These are phyloP conservation scores for Ammodytes dubius DNA, from an alignment of 2,113 vertebrate genomes.

Conservation along the genomic window DNA sequence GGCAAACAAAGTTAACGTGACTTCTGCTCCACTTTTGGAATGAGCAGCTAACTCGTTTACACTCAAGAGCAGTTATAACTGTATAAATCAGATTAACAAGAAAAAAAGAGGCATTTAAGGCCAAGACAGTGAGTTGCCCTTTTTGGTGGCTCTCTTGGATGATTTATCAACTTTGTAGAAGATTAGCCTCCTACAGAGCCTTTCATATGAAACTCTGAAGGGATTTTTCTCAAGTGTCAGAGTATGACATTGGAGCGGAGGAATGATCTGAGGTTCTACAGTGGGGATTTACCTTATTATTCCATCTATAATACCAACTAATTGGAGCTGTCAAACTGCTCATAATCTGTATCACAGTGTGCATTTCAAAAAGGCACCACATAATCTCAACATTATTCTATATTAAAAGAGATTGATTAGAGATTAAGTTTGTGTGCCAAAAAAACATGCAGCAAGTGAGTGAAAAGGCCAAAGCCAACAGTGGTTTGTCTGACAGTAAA, in stretches of 20 bases:
- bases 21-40: conserved; percentile 57
- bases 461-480: conserved; percentile 35
- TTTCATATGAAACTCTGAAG: conserved; percentile 16
- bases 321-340: conserved; percentile 64
- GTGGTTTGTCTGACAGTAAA: conserved; percentile 49
- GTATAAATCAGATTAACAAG: conserved; percentile 19
- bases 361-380: conserved; percentile 26
- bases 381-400: conserved; percentile 40
- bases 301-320: conserved; percentile 55
- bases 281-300: conserved; percentile 48
- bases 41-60: conserved; percentile 45
- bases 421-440: conserved; percentile 4
- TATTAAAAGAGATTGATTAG: conserved; percentile 48
- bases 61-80: background rate
- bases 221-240: conserved; percentile 44
- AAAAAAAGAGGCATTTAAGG: background rate
- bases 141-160: conserved; percentile 20
- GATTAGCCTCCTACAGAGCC: conserved; percentile 21
- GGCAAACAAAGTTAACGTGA: conserved; percentile 60
- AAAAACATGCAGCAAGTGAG: conserved; percentile 18
- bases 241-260: conserved; percentile 34
- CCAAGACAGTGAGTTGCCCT: background rate
- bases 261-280: conserved; percentile 34
- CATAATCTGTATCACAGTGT: conserved; percentile 57
- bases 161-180: conserved; percentile 34